Base-by-base conservation (phyloP, 2,113 vertebrate species). In the Notothenia rossii region DNA sequence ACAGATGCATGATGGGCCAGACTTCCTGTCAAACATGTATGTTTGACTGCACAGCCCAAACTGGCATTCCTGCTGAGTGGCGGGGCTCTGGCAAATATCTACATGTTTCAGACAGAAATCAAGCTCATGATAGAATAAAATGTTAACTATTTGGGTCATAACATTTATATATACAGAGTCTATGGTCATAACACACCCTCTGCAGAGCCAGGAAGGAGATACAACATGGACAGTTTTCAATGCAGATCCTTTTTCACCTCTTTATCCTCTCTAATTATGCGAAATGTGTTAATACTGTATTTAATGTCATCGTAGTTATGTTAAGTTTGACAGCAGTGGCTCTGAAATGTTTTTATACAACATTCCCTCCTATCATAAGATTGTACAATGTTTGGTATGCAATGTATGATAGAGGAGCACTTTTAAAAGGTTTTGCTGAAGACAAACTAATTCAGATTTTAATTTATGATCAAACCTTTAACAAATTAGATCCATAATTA, bases 71-170 rank as follows among this genome's bases (percentile, higher is more conserved):
- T 63, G 55, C 81, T 51, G 46, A 71, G 56, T 65, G 76, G 54
- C 40, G 12, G 2, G 12, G 45, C 33, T 79, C 72, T 75, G 72
- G 59, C 62, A 79, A 68, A 69, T 79, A 63, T 85, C 63, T 84
- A 17, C 48, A 83, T 68, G 50, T 70, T 82, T 84, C 20, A 73
- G 65, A 73, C 49, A 50, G 25, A 74, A 76, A 78, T 79, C 56
- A 56, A 64, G 55, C 14, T 53, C 45, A 36, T 5, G 60, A 50
- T 69, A 73, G 72, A 81, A 65, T 68, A 74, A 85, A 85, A 85
- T 80, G 51, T 76, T n/a, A 79, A 83, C 58, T 79, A 82, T 91
- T 84, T 75, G 72, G 85, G 84, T 85, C 82, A 84, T 29, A 29
- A 29, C 29, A 3, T 29, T 29, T 29, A 29, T 29, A 29, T 29